These are phyloP conservation scores for Clarias pachynema DNA, from an alignment of 2,797 vertebrate species.

Conservation along the genomic window DNA sequence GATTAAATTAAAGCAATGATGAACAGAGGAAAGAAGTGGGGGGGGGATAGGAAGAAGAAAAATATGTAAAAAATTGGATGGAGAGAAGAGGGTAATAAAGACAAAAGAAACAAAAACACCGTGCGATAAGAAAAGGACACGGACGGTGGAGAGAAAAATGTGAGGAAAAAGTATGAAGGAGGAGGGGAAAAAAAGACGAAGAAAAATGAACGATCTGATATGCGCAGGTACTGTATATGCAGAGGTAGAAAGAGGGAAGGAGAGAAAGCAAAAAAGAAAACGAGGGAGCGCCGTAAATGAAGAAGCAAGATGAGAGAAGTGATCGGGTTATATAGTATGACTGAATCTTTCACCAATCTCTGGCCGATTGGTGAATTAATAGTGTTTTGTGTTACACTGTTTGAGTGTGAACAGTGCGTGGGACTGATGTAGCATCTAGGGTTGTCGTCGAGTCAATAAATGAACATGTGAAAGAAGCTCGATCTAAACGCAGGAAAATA, in stretches of 20 bases:
- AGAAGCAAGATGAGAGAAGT: too few relatives aligned
- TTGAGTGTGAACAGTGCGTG: too few relatives aligned
- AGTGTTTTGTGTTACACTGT: too few relatives aligned
- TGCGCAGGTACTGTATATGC: background rate
- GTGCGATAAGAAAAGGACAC: background rate
- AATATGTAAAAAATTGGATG: background rate
- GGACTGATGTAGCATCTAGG: too few relatives aligned
- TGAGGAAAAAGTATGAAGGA: background rate
- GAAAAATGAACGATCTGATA: background rate
- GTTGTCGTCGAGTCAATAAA: too few relatives aligned
- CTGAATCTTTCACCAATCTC: too few relatives aligned
- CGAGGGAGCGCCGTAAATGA: too few relatives aligned
- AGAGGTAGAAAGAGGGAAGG: background rate
- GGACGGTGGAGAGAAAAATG: background rate
- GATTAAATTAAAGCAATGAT: slow-evolving; percentile 23
- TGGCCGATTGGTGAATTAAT: too few relatives aligned
- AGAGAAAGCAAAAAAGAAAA: background rate
- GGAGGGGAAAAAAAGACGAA: background rate
- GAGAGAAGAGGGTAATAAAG: background rate
- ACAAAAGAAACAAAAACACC: background rate
- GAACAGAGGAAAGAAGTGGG: background rate
- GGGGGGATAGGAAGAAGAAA: background rate
- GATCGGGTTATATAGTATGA: too few relatives aligned
- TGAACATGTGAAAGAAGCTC: too few relatives aligned
- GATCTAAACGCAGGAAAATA: too few relatives aligned